These are phyloP conservation scores for Hirudinaria manillensis DNA, from an alignment of 2,888 invertebrate genomes.

Conservation along the genomic window DNA sequence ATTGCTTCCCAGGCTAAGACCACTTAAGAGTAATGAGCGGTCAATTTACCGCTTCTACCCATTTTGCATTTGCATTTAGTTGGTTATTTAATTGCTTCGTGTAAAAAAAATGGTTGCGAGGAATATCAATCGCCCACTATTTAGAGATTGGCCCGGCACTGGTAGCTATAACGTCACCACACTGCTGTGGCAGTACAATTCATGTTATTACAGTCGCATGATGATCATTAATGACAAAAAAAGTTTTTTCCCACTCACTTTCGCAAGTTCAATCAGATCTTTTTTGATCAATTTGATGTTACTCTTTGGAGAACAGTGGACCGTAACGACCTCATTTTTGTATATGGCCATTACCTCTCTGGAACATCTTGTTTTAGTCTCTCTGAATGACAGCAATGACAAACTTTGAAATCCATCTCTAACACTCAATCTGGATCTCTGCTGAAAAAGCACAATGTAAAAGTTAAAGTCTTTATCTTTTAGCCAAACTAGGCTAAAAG, in stretches of 20 bases:
- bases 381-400: background rate
- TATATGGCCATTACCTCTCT: background rate
- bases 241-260: background rate
- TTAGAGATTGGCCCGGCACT: no score
- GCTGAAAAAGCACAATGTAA: background rate
- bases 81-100: no score
- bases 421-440: background rate
- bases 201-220: no score
- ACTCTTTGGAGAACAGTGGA: background rate
- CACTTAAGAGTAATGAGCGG: no score
- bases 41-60: no score
- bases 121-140: no score
- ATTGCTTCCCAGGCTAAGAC: no score
- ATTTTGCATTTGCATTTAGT: no score
- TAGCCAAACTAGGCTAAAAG: background rate
- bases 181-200: no score
- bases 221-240: background rate
- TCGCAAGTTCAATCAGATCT: background rate
- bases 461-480: background rate
- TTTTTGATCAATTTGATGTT: background rate
- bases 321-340: background rate
- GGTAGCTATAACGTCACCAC: no score
- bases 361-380: background rate
- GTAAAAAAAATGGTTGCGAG: no score
- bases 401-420: background rate